Conservation (phyloP, 2,113 vertebrate species). For the Nettapus auritus region DNA sequence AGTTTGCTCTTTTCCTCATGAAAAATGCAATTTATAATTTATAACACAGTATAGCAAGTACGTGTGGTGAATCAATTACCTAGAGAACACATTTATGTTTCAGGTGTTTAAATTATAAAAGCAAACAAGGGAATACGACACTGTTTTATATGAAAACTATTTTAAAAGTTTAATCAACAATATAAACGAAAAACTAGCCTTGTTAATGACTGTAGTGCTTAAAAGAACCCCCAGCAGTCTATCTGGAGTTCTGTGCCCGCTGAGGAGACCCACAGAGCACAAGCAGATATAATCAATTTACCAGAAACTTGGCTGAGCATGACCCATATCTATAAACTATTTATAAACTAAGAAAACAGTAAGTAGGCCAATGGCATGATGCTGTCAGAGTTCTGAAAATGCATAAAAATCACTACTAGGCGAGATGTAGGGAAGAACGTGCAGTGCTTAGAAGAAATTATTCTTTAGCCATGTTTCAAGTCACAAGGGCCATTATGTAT, state of each 20-base stretch:
- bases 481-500: not conserved
- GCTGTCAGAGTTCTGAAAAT: not conserved
- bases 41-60: not conserved
- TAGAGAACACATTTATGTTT: not conserved
- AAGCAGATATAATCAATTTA: not conserved
- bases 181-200: not conserved
- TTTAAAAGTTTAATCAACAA: not conserved
- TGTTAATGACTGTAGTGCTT: not conserved
- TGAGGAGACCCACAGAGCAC: not conserved
- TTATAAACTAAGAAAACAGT: not conserved
- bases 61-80: not conserved
- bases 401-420: not conserved
- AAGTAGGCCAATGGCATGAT: not conserved
- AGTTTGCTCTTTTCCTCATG: not conserved
- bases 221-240: not conserved
- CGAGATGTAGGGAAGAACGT: not conserved
- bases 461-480: not conserved
- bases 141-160: not conserved
- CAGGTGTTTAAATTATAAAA: not conserved
- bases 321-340: not conserved
- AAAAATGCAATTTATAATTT: not conserved
- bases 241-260: not conserved
- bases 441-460: not conserved
- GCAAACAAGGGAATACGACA: not conserved
- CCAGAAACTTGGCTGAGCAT: not conserved